A percentile compares a stretch with the other conserved stretches of the same genome.
phyloP scores from a whole-genome alignment of 2,113 vertebrate species.

The Neogale vison region DNA sequence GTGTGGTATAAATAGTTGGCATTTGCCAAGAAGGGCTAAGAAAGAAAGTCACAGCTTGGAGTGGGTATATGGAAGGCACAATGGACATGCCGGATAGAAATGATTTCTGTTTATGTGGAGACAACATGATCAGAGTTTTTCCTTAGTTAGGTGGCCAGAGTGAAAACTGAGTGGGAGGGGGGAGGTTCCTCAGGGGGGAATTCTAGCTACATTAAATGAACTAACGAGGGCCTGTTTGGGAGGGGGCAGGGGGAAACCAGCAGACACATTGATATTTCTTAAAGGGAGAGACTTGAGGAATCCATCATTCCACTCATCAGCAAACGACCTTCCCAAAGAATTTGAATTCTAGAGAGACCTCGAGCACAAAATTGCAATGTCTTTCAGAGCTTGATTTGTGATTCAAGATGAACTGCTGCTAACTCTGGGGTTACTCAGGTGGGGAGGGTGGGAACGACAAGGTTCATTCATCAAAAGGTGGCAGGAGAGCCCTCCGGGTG shows the following conservation, averaged over 20 bases:
- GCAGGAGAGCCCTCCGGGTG: not conserved
- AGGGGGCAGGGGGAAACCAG: not conserved
- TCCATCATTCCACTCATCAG: not conserved
- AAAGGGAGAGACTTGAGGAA: slow-evolving; percentile 8
- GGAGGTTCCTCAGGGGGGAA: not conserved
- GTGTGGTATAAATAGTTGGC: not conserved
- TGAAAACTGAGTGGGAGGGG: not conserved
- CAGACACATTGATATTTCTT: slow-evolving; percentile 41
- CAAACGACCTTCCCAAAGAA: not conserved
- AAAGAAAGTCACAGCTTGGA: not conserved
- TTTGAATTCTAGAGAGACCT: slow-evolving; percentile 43
- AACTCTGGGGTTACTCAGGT: not conserved
- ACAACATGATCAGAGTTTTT: not conserved
- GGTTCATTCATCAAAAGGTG: slow-evolving; percentile 16
- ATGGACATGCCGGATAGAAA: not conserved
- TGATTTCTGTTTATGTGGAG: not conserved
- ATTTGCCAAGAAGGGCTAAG: not conserved
- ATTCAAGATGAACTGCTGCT: slow-evolving; percentile 43
- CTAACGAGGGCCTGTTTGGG: not conserved
- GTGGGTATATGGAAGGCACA: not conserved
- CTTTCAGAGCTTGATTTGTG: slow-evolving; percentile 57
- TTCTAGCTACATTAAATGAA: not conserved
- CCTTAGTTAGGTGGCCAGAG: not conserved
- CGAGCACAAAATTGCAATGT: slow-evolving; percentile 1
- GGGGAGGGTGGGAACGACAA: slow-evolving; percentile 5